These are phyloP conservation scores for Lithophane semibrunnea DNA, from an alignment of 2,888 invertebrate genomes.

Conservation along the genomic window DNA sequence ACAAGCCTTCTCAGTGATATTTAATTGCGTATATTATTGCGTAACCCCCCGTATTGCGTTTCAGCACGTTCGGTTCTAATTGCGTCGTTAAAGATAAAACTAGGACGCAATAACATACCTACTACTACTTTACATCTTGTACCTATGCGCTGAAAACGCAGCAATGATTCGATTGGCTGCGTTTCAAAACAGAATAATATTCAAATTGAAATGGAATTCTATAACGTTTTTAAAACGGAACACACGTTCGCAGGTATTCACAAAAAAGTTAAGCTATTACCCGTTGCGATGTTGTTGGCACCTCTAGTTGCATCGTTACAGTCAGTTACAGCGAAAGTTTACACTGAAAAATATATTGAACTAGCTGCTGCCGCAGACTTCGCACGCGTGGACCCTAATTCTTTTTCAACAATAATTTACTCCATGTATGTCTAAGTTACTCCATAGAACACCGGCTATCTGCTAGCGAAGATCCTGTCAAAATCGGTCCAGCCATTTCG, in stretches of 20 bases:
- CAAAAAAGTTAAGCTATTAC: conserved; percentile 40
- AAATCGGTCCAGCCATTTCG: no score
- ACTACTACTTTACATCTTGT: conserved; percentile 3
- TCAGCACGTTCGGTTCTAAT: conserved; percentile 56
- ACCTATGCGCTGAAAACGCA: conserved; percentile 18
- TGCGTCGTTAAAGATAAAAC: conserved; percentile 56
- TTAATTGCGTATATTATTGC: conserved; percentile 59
- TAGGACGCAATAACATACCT: conserved; percentile 53
- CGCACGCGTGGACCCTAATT: no score
- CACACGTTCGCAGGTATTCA: conserved; percentile 20
- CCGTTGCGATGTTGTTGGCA: conserved; percentile 36
- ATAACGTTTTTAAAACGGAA: conserved; percentile 24
- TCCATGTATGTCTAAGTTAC: no score
- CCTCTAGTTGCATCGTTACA: conserved; percentile 46
- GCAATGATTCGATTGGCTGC: conserved; percentile 26
- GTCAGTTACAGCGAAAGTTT: conserved; percentile 45
- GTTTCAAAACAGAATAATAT: conserved; percentile 18
- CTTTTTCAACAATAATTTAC: no score
- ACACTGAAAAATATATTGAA: conserved; percentile 42
- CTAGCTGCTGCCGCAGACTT: no score
- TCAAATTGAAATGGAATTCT: conserved; percentile 16
- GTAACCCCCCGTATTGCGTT: conserved; percentile 62
- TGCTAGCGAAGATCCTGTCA: no score
- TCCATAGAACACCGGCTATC: no score
- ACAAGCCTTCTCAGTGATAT: conserved; percentile 59